Percentiles rank a stretch among this genome's conserved stretches.
Evolutionary conservation across 2,113 vertebrate species (phyloP).

Genomic region (Leucoraja erinaceus): DNA sequence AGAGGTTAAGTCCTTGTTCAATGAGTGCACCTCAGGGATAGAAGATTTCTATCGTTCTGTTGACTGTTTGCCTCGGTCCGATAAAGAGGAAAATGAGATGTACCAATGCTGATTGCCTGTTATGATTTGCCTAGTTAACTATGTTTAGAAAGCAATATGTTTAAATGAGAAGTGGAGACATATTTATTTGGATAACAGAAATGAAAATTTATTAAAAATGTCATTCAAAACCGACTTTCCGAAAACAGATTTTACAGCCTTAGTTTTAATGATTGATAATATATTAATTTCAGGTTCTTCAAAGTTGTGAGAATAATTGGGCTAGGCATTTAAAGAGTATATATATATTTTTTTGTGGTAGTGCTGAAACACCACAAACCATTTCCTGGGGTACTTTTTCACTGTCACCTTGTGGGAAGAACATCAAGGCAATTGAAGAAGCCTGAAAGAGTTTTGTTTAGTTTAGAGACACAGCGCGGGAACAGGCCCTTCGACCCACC

Average conservation of each 20-base stretch:
- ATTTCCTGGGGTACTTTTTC: neutral
- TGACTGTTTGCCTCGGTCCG: neutral
- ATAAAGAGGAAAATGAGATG: neutral
- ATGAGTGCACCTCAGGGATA: neutral
- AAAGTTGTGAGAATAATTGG: neutral
- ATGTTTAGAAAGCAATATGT: neutral
- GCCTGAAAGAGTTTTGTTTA: neutral
- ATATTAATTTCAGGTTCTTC: neutral
- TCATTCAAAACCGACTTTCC: neutral
- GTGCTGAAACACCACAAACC: neutral
- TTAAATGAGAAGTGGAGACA: neutral
- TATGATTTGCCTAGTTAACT: neutral
- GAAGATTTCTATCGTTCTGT: neutral
- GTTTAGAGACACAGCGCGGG: too few species aligned
- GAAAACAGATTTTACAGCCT: neutral
- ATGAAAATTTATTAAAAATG: neutral
- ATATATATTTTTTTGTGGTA: neutral
- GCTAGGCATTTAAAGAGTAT: neutral
- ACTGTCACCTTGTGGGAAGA: neutral
- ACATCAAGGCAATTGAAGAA: neutral
- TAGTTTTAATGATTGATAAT: too few species aligned
- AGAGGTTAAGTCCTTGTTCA: neutral
- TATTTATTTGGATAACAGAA: neutral
- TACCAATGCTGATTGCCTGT: neutral
- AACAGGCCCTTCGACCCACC: too few species aligned